Conservation (phyloP, 1,140 invertebrate species). For the Brachionus plicatilis region DNA sequence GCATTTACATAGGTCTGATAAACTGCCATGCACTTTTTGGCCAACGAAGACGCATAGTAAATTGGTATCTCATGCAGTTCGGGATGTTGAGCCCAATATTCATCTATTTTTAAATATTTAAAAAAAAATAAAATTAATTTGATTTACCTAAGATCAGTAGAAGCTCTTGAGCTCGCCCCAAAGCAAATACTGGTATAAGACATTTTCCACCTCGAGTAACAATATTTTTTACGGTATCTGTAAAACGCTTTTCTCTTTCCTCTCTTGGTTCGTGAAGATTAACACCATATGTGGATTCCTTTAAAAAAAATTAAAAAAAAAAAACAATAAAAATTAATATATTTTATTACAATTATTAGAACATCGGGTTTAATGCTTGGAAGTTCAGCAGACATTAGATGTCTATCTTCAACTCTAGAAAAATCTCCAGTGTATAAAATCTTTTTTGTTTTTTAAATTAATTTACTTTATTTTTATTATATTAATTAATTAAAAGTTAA, state of each 20-base stretch:
- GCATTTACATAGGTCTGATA: conserved; percentile 99
- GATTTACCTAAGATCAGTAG: conserved; percentile 75
- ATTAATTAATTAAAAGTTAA: neutral
- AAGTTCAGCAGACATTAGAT: conserved; percentile 98
- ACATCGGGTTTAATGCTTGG: conserved; percentile 91
- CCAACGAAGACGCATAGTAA: conserved; percentile 96
- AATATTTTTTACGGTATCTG: conserved; percentile 87
- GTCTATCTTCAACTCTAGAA: conserved; percentile 93
- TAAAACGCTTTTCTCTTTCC: conserved; percentile 89
- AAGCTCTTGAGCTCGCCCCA: conserved; percentile 93
- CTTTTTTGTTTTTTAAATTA: conserved; percentile 50
- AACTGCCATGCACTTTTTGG: conserved; percentile 99
- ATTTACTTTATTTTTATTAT: neutral
- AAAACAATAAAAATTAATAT: neutral
- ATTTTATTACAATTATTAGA: conserved; percentile 70
- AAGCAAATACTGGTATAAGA: conserved; percentile 94
- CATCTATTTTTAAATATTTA: conserved; percentile 63
- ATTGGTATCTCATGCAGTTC: conserved; percentile 98
- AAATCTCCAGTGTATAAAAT: conserved; percentile 97
- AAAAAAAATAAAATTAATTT: neutral
- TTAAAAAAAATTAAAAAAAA: conserved; percentile 19
- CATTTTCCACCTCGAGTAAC: conserved; percentile 89
- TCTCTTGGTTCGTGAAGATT: conserved; percentile 98
- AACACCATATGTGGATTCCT: conserved; percentile 97
- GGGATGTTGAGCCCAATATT: conserved; percentile 95